These are phyloP conservation scores for Anolis carolinensis DNA, from an alignment of 2,113 vertebrate genomes.

Conservation along the genomic window DNA sequence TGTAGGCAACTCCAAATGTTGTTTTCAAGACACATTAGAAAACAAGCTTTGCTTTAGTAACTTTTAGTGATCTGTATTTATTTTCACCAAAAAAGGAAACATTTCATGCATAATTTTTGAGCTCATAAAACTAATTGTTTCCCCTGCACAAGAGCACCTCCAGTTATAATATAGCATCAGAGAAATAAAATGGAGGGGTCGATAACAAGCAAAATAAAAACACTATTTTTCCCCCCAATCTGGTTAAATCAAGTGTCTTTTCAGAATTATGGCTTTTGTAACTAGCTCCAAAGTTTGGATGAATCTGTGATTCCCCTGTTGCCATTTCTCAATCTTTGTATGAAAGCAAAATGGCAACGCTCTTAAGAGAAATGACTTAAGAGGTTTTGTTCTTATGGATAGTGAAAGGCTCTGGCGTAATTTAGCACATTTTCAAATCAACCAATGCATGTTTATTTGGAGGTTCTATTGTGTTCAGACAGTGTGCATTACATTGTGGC, in stretches of 20 bases:
- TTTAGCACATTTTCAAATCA: slow-evolving; percentile 23
- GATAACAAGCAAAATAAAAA: background rate
- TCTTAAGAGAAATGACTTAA: background rate
- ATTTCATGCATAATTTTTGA: slow-evolving; percentile 59
- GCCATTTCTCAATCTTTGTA: slow-evolving; percentile 36
- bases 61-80: slow-evolving; percentile 58
- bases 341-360: background rate
- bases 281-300: background rate
- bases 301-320: slow-evolving; percentile 27
- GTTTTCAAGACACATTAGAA: slow-evolving; percentile 29
- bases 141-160: slow-evolving; percentile 4
- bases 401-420: background rate
- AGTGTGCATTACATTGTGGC: background rate
- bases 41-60: slow-evolving; percentile 28
- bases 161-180: background rate
- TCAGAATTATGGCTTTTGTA: slow-evolving; percentile 37
- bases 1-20: background rate
- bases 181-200: slow-evolving; percentile 45
- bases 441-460: background rate
- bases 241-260: slow-evolving; percentile 23
- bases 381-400: background rate
- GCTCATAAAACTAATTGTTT: slow-evolving; percentile 39
- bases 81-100: slow-evolving; percentile 50
- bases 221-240: background rate
- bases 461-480: background rate